Evolutionary conservation across 2,888 invertebrate species (phyloP).

Genomic region (Pasiphila rectangulata): DNA sequence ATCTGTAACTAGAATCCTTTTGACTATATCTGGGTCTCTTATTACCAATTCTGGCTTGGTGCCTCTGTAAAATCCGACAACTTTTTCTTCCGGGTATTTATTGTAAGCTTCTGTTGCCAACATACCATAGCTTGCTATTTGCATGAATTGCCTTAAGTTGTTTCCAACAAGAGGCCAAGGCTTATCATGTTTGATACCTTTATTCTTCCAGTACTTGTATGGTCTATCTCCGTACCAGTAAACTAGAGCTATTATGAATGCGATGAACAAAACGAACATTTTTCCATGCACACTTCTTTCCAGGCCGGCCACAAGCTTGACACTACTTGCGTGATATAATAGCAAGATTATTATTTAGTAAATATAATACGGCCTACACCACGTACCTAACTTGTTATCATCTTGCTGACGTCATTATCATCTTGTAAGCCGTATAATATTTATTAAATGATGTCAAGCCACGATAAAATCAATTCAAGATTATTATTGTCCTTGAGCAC

Average conservation of each 20-base stretch:
- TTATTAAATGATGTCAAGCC: too few relatives aligned
- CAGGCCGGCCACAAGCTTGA: not conserved
- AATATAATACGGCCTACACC: too few relatives aligned
- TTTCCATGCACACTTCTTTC: constrained; percentile 10
- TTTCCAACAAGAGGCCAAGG: constrained; percentile 60
- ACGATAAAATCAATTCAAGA: too few relatives aligned
- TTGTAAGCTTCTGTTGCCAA: constrained; percentile 55
- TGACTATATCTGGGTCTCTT: constrained; percentile 63
- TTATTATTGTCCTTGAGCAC: too few relatives aligned
- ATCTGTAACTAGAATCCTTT: constrained; percentile 60
- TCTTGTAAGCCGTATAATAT: too few relatives aligned
- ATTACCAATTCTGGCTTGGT: constrained; percentile 58
- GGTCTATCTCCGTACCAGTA: constrained; percentile 31
- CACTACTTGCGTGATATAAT: constrained; percentile 9
- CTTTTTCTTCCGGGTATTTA: constrained; percentile 62
- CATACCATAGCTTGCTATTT: constrained; percentile 60
- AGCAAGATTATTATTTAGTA: too few relatives aligned
- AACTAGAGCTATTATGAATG: constrained; percentile 6
- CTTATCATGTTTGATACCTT: constrained; percentile 59
- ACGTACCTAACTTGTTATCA: too few relatives aligned
- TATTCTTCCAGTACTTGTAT: constrained; percentile 57
- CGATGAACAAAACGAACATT: constrained; percentile 13
- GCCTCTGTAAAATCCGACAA: constrained; percentile 62
- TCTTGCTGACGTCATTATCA: too few relatives aligned
- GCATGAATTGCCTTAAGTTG: constrained; percentile 53